Evolutionary conservation across 2,888 invertebrate genomes (phyloP), one percentile per base, ranked within the genome.

Genomic region (Metopia argyrocephala): DNA sequence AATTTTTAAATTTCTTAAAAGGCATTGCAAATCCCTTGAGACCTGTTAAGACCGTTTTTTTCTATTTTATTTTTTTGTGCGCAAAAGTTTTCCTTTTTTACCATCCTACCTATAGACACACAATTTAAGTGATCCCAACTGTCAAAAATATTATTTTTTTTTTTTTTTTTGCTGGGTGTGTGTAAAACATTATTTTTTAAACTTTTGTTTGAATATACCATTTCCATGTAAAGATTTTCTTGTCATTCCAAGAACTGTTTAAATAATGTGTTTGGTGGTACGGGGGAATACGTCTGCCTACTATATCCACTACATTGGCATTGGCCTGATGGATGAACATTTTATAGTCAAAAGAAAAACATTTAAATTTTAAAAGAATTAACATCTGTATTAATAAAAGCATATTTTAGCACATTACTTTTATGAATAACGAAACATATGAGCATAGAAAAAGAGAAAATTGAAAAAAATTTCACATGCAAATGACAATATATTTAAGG

Each of bases 121-220:
- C 59, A 70, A 50, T 70, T 70, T 28, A 70, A 76, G 76, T 69
- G 62, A 68, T 62, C 56, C 68, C 62, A 76, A 76, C 62, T 76
- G 76, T 62, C 64, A 68, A 68, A 68, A 69, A 56, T 54, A 50
- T 62, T 27, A 38, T 6, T 38, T 38, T 38, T 38, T 38, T 38
- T 0, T 38, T 38, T 38, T 38, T 15, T 38, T 15, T 38, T 9
- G 0, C n/a, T n/a, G n/a, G n/a, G n/a, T n/a, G n/a, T n/a, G n/a
- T n/a, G n/a, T n/a, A n/a, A 3, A 38, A 15, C 4, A 12, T 38
- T 38, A 12, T 1, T 38, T 38, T 12, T 38, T 38, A 12, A 15
- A 38, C 38, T n/a, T n/a, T n/a, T n/a, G n/a, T n/a, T n/a, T n/a
- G n/a, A n/a, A n/a, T n/a, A n/a, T n/a, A n/a, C n/a, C n/a, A n/a